Percentiles rank a stretch among this genome's conserved stretches.
These are phyloP conservation scores for Orbicella faveolata DNA, from an alignment of 64 coral and sea anemone genomes.

Conservation along the genomic window DNA sequence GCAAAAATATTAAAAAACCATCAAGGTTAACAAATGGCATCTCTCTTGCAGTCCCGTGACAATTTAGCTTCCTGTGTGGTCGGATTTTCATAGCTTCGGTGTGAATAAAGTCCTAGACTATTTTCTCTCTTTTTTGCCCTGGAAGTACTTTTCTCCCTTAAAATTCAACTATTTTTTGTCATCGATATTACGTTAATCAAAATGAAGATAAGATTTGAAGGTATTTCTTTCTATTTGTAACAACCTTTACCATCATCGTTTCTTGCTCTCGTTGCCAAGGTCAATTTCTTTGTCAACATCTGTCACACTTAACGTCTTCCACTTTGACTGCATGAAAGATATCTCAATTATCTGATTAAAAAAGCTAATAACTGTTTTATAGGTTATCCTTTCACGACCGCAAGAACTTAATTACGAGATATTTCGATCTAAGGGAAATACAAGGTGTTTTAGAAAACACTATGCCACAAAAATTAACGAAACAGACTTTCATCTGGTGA, in stretches of 20 bases:
- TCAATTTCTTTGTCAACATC: not conserved
- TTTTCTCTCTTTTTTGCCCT: not conserved
- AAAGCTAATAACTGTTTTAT: not conserved
- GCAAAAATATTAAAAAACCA: not conserved
- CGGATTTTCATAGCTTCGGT: not conserved
- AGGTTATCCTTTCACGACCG: constrained; percentile 22
- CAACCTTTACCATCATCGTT: not conserved
- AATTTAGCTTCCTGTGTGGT: not conserved
- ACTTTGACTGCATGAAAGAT: constrained; percentile 3
- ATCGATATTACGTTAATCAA: no score
- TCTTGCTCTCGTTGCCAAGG: not conserved
- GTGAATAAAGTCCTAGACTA: not conserved
- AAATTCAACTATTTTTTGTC: no score
- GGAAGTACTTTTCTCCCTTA: no score
- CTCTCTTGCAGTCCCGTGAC: not conserved
- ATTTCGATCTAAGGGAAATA: not conserved
- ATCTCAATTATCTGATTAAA: constrained; percentile 46
- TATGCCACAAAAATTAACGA: not conserved
- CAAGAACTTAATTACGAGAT: constrained; percentile 32
- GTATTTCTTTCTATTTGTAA: not conserved
- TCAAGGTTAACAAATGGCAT: not conserved
- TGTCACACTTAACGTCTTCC: not conserved
- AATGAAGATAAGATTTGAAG: no score
- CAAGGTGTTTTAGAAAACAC: constrained; percentile 7
- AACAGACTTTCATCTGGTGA: not conserved